phyloP scores from a whole-genome alignment of 2,888 invertebrate species.

The Cheiracanthium punctorium region DNA sequence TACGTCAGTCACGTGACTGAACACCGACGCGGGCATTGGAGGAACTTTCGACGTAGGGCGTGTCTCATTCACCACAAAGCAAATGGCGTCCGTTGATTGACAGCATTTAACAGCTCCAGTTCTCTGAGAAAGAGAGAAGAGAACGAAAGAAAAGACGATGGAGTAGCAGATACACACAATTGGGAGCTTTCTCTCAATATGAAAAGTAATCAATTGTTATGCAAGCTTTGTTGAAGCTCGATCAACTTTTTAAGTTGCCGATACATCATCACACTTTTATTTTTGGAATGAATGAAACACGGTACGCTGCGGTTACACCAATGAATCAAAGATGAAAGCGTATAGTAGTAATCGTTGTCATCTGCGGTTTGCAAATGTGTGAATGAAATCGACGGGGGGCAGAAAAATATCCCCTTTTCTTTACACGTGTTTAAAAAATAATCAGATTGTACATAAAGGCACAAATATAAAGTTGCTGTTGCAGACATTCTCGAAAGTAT shows the following conservation, averaged over 20 bases:
- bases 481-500: too few relatives aligned
- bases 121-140: conserved; percentile 21
- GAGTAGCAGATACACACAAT: conserved; percentile 11
- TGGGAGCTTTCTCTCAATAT: background rate
- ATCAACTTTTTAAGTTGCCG: background rate
- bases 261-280: background rate
- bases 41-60: conserved; percentile 17
- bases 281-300: background rate
- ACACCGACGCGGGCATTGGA: background rate
- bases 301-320: background rate
- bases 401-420: too few relatives aligned
- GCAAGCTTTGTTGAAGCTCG: conserved; percentile 11
- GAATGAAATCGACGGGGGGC: too few relatives aligned
- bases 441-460: too few relatives aligned
- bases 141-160: conserved; percentile 8
- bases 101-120: conserved; percentile 36
- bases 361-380: too few relatives aligned
- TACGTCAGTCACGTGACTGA: conserved; percentile 59
- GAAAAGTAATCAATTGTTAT: conserved; percentile 28
- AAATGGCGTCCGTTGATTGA: conserved; percentile 58
- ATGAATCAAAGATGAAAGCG: too few relatives aligned
- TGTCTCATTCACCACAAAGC: conserved; percentile 23
- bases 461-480: too few relatives aligned
- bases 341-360: too few relatives aligned
- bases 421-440: too few relatives aligned